phyloP scores from a whole-genome alignment of 2,888 invertebrate species.

The Labia minor region DNA sequence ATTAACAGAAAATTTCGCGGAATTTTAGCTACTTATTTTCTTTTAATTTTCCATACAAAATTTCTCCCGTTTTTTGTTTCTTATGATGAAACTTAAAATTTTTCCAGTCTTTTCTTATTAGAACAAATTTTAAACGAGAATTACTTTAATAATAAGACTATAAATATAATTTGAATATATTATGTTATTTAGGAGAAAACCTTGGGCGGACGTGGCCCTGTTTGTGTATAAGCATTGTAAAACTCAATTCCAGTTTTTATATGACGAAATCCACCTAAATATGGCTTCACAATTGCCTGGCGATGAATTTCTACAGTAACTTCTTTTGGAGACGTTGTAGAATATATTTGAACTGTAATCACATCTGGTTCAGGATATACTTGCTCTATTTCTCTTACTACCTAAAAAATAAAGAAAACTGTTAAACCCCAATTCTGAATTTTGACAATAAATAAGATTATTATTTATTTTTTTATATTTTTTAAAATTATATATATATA shows the following conservation, averaged over 20 bases:
- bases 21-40: too few species aligned
- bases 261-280: not conserved
- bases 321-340: not conserved
- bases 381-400: not conserved
- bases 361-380: conserved; percentile 4
- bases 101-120: too few species aligned
- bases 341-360: not conserved
- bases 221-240: not conserved
- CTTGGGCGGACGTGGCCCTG: not conserved
- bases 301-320: not conserved
- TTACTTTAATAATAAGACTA: too few species aligned
- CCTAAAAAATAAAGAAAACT: not conserved
- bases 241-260: not conserved
- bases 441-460: not conserved
- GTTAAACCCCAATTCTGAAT: not conserved
- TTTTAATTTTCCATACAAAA: too few species aligned
- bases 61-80: too few species aligned
- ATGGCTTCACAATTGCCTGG: not conserved
- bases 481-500: too few species aligned
- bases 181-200: too few species aligned
- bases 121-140: too few species aligned
- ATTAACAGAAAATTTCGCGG: too few species aligned
- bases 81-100: too few species aligned
- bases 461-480: not conserved
- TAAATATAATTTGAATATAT: too few species aligned